Conservation (phyloP, 2,888 invertebrate species). For the Chaetogeoica ovagalla region DNA sequence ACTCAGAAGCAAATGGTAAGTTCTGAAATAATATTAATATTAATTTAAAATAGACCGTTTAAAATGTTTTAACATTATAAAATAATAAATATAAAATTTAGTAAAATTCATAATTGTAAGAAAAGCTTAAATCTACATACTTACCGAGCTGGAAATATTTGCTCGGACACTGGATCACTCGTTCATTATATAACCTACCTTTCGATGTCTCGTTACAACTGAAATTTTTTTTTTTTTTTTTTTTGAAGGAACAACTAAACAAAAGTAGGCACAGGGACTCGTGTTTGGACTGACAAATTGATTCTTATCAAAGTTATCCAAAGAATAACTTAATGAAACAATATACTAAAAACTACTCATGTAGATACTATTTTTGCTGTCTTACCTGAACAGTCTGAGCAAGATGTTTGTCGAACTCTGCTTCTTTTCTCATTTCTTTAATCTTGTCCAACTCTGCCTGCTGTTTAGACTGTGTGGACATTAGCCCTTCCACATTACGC, state of each 20-base stretch:
- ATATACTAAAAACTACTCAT: constrained; percentile 42
- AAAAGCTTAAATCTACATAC: constrained; percentile 53
- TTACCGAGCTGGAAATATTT: constrained; percentile 47
- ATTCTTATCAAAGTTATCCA: constrained; percentile 16
- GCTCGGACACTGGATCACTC: constrained; percentile 42
- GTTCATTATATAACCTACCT: constrained; percentile 50
- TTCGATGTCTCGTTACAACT: constrained; percentile 28
- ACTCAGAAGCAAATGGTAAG: constrained; percentile 69
- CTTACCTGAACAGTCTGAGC: constrained; percentile 73
- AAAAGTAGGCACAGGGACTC: constrained; percentile 52
- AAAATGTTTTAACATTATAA: not conserved
- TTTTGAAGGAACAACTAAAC: constrained; percentile 50
- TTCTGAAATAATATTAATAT: constrained; percentile 61
- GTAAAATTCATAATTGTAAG: not conserved
- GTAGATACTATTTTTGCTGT: constrained; percentile 16
- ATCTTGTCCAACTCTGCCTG: constrained; percentile 62
- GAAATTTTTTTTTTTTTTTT: constrained; percentile 49
- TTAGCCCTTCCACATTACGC: constrained; percentile 72
- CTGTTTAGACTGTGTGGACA: constrained; percentile 62
- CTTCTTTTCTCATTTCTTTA: constrained; percentile 73
- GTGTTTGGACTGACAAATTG: constrained; percentile 49
- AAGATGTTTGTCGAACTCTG: constrained; percentile 75
- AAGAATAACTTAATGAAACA: constrained; percentile 27
- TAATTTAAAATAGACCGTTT: not conserved
- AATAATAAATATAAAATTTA: not conserved